Percentiles rank a stretch among this genome's conserved stretches.
These are phyloP conservation scores for Achroia grisella DNA, from an alignment of 1,140 invertebrate genomes.

Conservation along the genomic window DNA sequence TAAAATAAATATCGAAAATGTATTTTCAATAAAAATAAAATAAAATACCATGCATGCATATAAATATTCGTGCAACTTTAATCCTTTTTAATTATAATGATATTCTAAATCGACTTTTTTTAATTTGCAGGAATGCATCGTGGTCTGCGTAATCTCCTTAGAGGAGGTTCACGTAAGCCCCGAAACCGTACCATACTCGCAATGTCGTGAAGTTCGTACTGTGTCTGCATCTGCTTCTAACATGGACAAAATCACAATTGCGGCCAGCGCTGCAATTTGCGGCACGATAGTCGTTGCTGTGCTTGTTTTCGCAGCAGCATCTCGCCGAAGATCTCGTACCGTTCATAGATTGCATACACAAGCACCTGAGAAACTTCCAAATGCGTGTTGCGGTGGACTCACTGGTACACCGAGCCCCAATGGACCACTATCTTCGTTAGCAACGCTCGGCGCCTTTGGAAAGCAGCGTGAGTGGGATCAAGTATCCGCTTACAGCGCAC, in stretches of 20 bases:
- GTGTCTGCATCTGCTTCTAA: slow-evolving; percentile 86
- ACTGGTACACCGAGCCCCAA: slow-evolving; percentile 82
- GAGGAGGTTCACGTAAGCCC: slow-evolving; percentile 90
- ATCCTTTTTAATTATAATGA: too few relatives aligned
- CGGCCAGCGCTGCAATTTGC: slow-evolving; percentile 93
- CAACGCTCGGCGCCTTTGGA: slow-evolving; percentile 86
- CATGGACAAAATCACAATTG: slow-evolving; percentile 96
- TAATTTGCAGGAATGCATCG: slow-evolving; percentile 87
- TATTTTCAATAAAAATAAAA: too few relatives aligned
- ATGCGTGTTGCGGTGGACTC: slow-evolving; percentile 82
- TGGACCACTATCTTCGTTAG: slow-evolving; percentile 86
- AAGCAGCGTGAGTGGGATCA: slow-evolving; percentile 95
- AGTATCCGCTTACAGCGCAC: slow-evolving; percentile 91
- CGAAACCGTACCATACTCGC: slow-evolving; percentile 87
- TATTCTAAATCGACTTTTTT: not conserved
- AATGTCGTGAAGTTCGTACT: slow-evolving; percentile 92
- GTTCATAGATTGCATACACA: slow-evolving; percentile 82
- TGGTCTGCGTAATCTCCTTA: slow-evolving; percentile 92
- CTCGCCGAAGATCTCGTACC: slow-evolving; percentile 82
- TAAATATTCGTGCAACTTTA: too few relatives aligned
- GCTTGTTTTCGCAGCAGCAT: slow-evolving; percentile 90
- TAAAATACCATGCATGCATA: too few relatives aligned
- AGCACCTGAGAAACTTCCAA: slow-evolving; percentile 76
- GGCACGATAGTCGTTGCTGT: slow-evolving; percentile 92
- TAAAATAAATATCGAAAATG: too few relatives aligned